Evolutionary conservation across 2,797 vertebrate genomes (phyloP), one percentile per base, ranked within the genome.

Genomic region (Pseudochirops corinnae): DNA sequence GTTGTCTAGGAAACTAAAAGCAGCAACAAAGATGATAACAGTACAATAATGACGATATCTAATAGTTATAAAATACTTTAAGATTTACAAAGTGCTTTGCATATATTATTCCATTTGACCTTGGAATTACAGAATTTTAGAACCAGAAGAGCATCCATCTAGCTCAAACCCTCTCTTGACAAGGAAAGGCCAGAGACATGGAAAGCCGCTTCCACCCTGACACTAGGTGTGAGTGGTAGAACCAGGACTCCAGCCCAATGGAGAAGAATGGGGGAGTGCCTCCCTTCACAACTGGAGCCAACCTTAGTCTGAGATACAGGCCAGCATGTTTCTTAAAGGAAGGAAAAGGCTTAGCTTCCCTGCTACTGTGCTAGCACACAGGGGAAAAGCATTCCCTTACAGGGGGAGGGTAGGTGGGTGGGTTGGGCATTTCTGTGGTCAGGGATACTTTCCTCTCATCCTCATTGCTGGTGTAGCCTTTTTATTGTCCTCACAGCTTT

Each of bases 401-500:
- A 52, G 58, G 58, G 82, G 56, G 92, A 93, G 93, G 92, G 52
- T 57, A 92, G 90, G 0, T 55, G 46, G 24, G 55, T 55, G 31
- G 55, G 46, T 62, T 60, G 46, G 13, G 90, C 52, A 14, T 57
- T 91, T 24, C 52, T 67, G 0, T 18, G 39, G 21, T 4, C 93
- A 94, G 91, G 92, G 82, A 91, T 87, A 46, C 46, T 95, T 56
- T 55, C 39, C 24, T 91, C 82, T 96, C n/a, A 6, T 26, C 14
- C 55, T 92, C 60, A n/a, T 31, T 24, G 28, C 4, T 18, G 56
- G 53, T 60, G 58, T 31, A 24, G 33, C 57, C 93, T 95, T 94
- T 97, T 92, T 62, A 7, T 58, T 95, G 94, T 95, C n/a, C 29
- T 74, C 50, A 50, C 31, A 74, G 94, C 87, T 95, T 96, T 97